These are phyloP conservation scores for Thumatha senex DNA, from an alignment of 2,888 invertebrate genomes.

Conservation along the genomic window DNA sequence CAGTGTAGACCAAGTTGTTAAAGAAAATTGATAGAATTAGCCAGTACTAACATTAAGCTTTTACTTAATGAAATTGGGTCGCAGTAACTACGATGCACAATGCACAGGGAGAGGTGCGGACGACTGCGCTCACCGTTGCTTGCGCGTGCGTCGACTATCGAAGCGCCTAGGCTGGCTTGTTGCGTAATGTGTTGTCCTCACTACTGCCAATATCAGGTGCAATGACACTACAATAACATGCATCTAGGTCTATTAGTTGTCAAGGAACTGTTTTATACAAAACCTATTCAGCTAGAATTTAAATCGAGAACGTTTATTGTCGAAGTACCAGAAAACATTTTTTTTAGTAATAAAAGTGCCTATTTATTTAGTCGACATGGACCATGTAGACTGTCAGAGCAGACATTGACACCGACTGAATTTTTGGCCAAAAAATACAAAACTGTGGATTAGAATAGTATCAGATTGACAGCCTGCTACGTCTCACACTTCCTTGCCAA, in stretches of 20 bases:
- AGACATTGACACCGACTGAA: constrained; percentile 74
- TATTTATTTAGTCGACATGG: constrained; percentile 61
- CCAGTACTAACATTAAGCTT: no score
- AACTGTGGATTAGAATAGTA: constrained; percentile 67
- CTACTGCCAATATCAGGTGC: constrained; percentile 49
- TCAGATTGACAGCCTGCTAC: constrained; percentile 70
- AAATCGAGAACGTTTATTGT: constrained; percentile 1
- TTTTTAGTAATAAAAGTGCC: constrained; percentile 52
- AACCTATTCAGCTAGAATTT: background rate
- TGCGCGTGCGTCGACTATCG: constrained; percentile 67
- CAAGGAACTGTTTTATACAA: constrained; percentile 16
- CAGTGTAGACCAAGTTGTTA: no score
- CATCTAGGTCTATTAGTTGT: constrained; percentile 39
- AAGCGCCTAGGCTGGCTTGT: constrained; percentile 46
- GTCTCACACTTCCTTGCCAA: constrained; percentile 75
- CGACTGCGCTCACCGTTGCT: constrained; percentile 65
- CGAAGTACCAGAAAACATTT: constrained; percentile 44
- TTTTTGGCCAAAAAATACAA: constrained; percentile 71
- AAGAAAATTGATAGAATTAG: no score
- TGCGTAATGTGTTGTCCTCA: constrained; percentile 68
- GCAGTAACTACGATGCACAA: constrained; percentile 60
- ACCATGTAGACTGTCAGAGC: constrained; percentile 73
- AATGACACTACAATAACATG: constrained; percentile 54
- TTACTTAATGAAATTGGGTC: constrained; percentile 57
- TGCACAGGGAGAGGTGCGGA: constrained; percentile 31